Conservation (phyloP, 2,888 invertebrate genomes). For the Argyra leucocephala region DNA sequence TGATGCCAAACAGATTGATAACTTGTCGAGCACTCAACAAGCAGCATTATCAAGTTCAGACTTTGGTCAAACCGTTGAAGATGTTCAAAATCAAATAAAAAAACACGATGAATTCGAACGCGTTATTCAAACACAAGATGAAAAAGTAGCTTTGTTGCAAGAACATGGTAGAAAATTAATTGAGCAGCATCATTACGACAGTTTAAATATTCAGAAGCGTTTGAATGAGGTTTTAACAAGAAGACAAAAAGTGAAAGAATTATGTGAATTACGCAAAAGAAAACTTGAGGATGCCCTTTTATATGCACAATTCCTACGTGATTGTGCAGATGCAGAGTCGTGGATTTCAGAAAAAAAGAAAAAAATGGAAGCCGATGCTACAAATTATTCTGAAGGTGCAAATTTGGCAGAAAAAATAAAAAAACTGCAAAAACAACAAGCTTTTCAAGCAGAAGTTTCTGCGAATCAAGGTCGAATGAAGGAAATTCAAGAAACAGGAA, state of each 20-base stretch:
- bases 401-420: slow-evolving; percentile 91
- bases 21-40: slow-evolving; percentile 80
- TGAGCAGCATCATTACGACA: slow-evolving; percentile 85
- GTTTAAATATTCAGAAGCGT: slow-evolving; percentile 64
- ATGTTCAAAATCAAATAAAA: slow-evolving; percentile 79
- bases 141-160: slow-evolving; percentile 70
- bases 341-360: slow-evolving; percentile 91
- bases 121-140: slow-evolving; percentile 73
- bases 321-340: slow-evolving; percentile 79
- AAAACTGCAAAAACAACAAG: slow-evolving; percentile 87
- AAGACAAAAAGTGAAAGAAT: slow-evolving; percentile 54
- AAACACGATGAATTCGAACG: slow-evolving; percentile 94
- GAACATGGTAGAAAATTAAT: slow-evolving; percentile 79
- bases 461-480: slow-evolving; percentile 79
- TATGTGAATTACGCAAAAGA: slow-evolving; percentile 57
- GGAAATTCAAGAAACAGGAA: slow-evolving; percentile 66
- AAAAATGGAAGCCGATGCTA: slow-evolving; percentile 70
- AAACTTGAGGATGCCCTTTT: slow-evolving; percentile 68
- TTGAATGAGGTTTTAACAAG: slow-evolving; percentile 65
- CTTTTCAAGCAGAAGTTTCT: slow-evolving; percentile 83
- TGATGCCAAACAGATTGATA: slow-evolving; percentile 86
- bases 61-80: slow-evolving; percentile 72
- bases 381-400: slow-evolving; percentile 55
- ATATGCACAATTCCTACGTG: slow-evolving; percentile 83
- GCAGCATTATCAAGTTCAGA: slow-evolving; percentile 61